A percentile compares a stretch with the other conserved stretches of the same genome.
Conservation (phyloP, 2,888 invertebrate species). For the Drosophila prostipennis region DNA sequence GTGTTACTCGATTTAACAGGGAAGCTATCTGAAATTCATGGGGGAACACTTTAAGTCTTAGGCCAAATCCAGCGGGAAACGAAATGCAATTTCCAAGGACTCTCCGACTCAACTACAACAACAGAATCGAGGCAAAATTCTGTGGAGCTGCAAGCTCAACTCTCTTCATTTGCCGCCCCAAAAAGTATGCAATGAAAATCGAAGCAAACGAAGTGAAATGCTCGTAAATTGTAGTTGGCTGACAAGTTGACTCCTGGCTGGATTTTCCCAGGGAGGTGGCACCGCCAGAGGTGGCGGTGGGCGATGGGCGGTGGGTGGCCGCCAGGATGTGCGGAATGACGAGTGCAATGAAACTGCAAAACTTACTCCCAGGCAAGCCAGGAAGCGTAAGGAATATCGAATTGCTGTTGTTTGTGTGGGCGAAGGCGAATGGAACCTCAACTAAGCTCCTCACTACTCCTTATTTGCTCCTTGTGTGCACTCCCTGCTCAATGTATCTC, state of each 20-base stretch:
- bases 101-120: constrained; percentile 7
- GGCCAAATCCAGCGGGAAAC: constrained; percentile 33
- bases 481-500: constrained; percentile 33
- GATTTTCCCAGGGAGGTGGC: constrained; percentile 7
- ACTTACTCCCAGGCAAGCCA: constrained; percentile 45
- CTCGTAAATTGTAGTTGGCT: constrained; percentile 57
- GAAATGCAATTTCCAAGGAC: constrained; percentile 38
- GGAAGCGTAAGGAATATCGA: constrained; percentile 58
- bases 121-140: constrained; percentile 5
- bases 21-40: constrained; percentile 10
- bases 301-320: constrained; percentile 2
- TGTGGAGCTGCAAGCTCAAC: constrained; percentile 3
- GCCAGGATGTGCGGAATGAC: constrained; percentile 34
- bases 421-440: constrained; percentile 6
- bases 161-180: constrained; percentile 34
- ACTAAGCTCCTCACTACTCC: background rate
- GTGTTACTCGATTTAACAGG: constrained; percentile 4
- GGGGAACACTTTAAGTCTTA: constrained; percentile 29
- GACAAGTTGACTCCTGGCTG: constrained; percentile 52
- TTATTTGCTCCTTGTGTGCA: constrained; percentile 9
- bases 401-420: constrained; percentile 31
- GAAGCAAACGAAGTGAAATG: constrained; percentile 39
- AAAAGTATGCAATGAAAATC: constrained; percentile 51
- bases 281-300: background rate
- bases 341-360: constrained; percentile 61